A percentile compares a stretch with the other conserved stretches of the same genome.
Evolutionary conservation across 2,797 vertebrate genomes (phyloP).

Genomic region (Amniataba percoides): DNA sequence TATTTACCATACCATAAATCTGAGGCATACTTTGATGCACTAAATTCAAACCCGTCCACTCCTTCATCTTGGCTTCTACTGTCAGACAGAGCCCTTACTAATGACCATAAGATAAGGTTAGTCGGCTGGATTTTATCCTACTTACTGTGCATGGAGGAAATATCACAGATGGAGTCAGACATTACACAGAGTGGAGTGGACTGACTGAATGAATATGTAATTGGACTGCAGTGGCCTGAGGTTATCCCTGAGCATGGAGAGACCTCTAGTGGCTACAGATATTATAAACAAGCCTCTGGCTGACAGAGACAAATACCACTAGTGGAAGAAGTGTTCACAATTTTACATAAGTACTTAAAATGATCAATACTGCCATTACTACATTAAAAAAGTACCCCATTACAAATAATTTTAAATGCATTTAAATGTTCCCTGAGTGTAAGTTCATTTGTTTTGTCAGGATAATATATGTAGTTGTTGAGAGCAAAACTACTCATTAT

Average conservation of each 20-base stretch:
- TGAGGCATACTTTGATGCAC: constrained; percentile 59
- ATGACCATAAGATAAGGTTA: constrained; percentile 56
- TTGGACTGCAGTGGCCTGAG: constrained; percentile 17
- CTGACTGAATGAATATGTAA: constrained; percentile 8
- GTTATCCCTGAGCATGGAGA: constrained; percentile 60
- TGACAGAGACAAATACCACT: constrained; percentile 8
- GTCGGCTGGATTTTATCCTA: constrained; percentile 42
- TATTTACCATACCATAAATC: constrained; percentile 73
- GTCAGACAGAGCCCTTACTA: constrained; percentile 39
- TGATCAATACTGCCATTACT: not conserved
- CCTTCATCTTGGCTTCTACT: constrained; percentile 44
- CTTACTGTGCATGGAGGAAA: constrained; percentile 42
- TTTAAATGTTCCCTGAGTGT: not conserved
- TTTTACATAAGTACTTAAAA: not conserved
- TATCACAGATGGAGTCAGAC: constrained; percentile 42
- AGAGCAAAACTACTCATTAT: not conserved
- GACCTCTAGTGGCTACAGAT: constrained; percentile 80
- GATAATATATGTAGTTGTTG: not conserved
- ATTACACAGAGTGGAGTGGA: constrained; percentile 46
- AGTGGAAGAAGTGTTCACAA: not conserved
- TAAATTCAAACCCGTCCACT: constrained; percentile 62
- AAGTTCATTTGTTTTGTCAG: not conserved
- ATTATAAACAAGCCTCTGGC: not conserved
- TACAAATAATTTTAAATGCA: not conserved
- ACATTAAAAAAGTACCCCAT: not conserved